Percentiles rank a stretch among this genome's conserved stretches.
Conservation (phyloP, 2,113 vertebrate genomes). For the Spea bombifrons region DNA sequence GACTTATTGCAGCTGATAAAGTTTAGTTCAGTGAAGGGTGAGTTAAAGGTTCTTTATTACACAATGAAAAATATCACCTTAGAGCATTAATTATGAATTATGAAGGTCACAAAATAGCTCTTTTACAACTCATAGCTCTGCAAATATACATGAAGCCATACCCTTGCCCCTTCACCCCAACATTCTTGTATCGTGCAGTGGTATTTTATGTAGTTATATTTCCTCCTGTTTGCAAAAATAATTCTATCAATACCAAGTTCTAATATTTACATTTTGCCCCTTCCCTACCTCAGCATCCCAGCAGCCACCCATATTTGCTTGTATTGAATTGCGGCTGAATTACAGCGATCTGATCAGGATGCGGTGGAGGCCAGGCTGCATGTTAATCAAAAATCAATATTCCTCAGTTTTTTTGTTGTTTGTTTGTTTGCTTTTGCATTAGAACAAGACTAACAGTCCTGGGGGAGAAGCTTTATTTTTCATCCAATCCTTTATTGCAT, state of each 20-base stretch:
- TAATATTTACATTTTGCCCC: not conserved
- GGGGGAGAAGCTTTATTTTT: constrained; percentile 5
- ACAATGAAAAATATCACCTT: too few species aligned
- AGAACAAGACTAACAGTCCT: not conserved
- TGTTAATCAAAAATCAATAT: constrained; percentile 33
- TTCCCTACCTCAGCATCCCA: not conserved
- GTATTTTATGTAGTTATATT: not conserved
- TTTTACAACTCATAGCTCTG: too few species aligned
- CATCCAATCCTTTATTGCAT: not conserved
- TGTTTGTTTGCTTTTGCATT: constrained; percentile 16
- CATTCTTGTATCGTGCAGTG: not conserved
- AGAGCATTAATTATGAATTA: too few species aligned
- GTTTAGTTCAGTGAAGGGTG: too few species aligned
- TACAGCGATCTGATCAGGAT: not conserved
- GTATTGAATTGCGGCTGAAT: constrained; percentile 7
- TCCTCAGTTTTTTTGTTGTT: constrained; percentile 13
- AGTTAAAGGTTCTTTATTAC: too few species aligned
- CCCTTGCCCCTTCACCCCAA: too few species aligned
- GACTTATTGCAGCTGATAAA: too few species aligned
- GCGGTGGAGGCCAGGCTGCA: not conserved
- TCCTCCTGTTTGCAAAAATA: too few species aligned
- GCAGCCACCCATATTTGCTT: not conserved
- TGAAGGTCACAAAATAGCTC: too few species aligned
- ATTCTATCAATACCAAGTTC: not conserved
- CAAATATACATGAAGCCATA: too few species aligned